Evolutionary conservation across 2,113 vertebrate species (phyloP), one percentile per base, ranked within the genome.

Genomic region (Phainopepla nitens): DNA sequence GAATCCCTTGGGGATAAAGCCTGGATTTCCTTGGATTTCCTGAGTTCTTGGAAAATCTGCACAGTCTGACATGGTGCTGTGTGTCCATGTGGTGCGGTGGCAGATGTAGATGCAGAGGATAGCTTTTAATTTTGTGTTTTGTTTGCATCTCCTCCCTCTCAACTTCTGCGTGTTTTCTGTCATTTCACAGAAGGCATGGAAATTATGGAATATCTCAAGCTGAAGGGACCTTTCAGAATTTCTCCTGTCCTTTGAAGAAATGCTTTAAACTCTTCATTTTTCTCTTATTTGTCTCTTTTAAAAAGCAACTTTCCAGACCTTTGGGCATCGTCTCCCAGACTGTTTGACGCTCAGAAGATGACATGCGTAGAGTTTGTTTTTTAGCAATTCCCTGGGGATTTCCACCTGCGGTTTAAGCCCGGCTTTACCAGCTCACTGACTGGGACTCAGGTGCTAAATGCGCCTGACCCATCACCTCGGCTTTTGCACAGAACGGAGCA

Each of bases 271-370:
- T 39, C 56, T 19, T 47, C 6, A 0, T 61, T 53, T 58, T 13
- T 24, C 76, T 73, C 54, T 29, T 49, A 8, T 5, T 23, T n/a
- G 7, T 25, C 29, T 47, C 14, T 49, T 35, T 13, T 13, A 11
- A 58, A 56, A 75, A 41, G 0, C 9, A 18, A 2, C 2, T 81
- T 90, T 45, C 21, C 49, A 15, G 15, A 36, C 4, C 9, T 19
- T 54, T 1, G 5, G 21, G 28, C 8, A 3, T 20, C 3, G 0
- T 13, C 1, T 1, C 11, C 0, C 6, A 15, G 4, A 4, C 27
- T 33, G 1, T 15, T 49, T 11, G 10, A 3, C 7, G 42, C 16
- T 39, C 2, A 13, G 12, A 9, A 79, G 65, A 47, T 15, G 6
- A 41, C 36, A 17, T 33, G 11, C 2, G 72, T 11, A 28, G 16